Evolutionary conservation across 2,113 vertebrate species (phyloP).

Genomic region (Brachypteracias leptosomus): DNA sequence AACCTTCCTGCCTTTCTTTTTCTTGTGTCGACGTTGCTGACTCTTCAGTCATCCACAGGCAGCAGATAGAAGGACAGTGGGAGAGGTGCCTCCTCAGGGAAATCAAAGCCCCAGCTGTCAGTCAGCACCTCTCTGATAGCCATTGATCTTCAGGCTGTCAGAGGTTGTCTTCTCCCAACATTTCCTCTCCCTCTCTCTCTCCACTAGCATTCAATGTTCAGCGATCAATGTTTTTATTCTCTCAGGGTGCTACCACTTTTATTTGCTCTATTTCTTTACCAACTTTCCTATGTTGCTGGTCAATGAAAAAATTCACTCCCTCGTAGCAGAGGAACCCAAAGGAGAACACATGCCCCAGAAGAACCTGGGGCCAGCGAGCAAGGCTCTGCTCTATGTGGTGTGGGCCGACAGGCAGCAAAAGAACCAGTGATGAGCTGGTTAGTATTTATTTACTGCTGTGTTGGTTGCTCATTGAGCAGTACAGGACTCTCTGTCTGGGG

Average conservation of each 20-base stretch:
- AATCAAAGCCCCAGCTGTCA: background rate
- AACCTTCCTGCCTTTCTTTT: background rate
- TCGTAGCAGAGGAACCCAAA: background rate
- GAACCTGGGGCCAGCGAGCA: background rate
- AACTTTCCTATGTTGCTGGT: background rate
- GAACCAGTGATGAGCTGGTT: background rate
- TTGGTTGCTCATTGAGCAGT: background rate
- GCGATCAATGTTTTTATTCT: background rate
- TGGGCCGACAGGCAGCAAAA: background rate
- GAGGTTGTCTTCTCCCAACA: background rate
- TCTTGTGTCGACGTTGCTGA: rapidly evolving
- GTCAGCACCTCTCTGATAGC: background rate
- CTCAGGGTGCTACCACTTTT: background rate
- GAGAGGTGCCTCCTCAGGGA: background rate
- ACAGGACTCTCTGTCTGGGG: background rate
- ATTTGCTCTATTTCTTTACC: background rate
- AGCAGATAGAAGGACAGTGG: background rate
- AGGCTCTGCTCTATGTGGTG: background rate
- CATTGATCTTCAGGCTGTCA: background rate
- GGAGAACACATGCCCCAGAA: background rate
- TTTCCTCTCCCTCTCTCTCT: background rate
- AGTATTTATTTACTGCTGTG: background rate
- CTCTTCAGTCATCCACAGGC: background rate
- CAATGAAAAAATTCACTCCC: background rate
- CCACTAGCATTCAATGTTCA: background rate